Evolutionary conservation across 2,888 invertebrate species (phyloP), one percentile per base, ranked within the genome.

Genomic region (Desoria tigrina): DNA sequence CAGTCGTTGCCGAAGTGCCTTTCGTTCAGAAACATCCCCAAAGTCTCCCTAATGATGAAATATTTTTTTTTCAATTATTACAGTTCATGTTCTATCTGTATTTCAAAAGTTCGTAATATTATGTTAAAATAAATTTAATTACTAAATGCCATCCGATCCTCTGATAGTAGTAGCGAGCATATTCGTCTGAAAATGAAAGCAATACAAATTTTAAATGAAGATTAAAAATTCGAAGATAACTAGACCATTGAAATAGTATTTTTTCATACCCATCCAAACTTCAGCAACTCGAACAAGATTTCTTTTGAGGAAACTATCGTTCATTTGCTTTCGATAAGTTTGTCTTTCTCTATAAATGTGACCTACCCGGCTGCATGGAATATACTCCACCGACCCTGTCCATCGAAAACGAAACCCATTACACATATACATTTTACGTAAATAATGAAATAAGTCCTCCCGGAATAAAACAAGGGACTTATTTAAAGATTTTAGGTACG

Each of bases 221-320:
- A 7, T 32, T 32, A 32, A 32, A 32, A 32, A 32, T 4, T 32
- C 11, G 6, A 32, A 32, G 11, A n/a, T n/a, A n/a, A n/a, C n/a
- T n/a, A n/a, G n/a, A n/a, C n/a, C 32, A 32, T 32, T 32, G 11
- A 32, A 32, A 32, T 32, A 4, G 32, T 32, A 32, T 11, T 7
- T 32, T 32, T 11, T 11, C 32, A 7, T 32, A 32, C 32, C 32
- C 32, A 32, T 32, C 63, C 63, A 63, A 1, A 63, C 57, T 24
- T 56, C 37, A 21, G 63, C 56, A n/a, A 63, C 21, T 63, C 63
- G 18, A 27, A 63, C 32, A 11, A 63, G 23, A 57, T 63, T 63
- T 21, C 49, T 56, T 23, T 57, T 56, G 11, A 63, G 21, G 23
- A 42, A 63, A 14, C 26, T 28, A 32, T 37, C 50, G 9, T 16